Conservation (phyloP, 2,797 vertebrate species). For the Propithecus perrieri region DNA sequence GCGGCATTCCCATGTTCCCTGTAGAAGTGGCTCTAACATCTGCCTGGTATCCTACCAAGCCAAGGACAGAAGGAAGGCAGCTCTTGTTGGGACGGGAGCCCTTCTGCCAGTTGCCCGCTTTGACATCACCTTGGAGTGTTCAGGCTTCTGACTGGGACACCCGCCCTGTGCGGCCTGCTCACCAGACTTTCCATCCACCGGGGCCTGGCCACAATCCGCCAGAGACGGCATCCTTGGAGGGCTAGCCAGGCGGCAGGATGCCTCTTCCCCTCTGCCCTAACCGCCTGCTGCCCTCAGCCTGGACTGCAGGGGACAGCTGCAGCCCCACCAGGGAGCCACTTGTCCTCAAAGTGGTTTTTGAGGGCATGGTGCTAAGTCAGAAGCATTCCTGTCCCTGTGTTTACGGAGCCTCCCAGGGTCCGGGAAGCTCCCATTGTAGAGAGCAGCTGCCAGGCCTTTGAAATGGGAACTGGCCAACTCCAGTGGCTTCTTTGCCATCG, state of each 20-base stretch:
- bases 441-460: not conserved
- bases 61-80: not conserved
- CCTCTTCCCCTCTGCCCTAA: not conserved
- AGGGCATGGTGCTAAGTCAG: not conserved
- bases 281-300: not conserved
- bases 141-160: not conserved
- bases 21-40: not conserved
- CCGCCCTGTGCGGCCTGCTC: too few species aligned
- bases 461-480: not conserved
- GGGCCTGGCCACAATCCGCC: not conserved
- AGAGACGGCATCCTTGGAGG: not conserved
- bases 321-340: not conserved
- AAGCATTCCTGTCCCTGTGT: not conserved
- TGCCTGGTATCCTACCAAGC: not conserved
- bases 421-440: not conserved
- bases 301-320: not conserved
- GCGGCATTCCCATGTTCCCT: not conserved
- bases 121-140: not conserved
- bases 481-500: not conserved
- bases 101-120: not conserved
- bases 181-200: not conserved
- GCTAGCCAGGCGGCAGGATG: fast-evolving
- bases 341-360: constrained; percentile 26
- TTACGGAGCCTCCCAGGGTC: not conserved
- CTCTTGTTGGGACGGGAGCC: not conserved